A percentile compares a stretch with the other conserved stretches of the same genome.
phyloP scores from a whole-genome alignment of 2,797 vertebrate genomes.

The Pelochelys cantorii region DNA sequence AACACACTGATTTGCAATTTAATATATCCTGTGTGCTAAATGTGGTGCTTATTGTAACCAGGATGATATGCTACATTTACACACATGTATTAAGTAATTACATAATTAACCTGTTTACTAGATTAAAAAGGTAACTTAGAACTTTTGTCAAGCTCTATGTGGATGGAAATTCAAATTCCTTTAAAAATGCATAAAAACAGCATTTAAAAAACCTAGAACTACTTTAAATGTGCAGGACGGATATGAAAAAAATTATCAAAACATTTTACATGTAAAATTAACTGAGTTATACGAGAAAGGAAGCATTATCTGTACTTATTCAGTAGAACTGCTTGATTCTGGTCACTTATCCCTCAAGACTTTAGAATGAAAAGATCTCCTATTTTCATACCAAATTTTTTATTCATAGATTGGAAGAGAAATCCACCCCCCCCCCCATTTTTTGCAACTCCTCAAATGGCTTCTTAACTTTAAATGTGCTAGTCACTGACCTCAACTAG shows the following conservation, averaged over 20 bases:
- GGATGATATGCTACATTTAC: not conserved
- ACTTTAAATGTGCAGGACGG: not conserved
- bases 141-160: not conserved
- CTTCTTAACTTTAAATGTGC: not conserved
- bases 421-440: not conserved
- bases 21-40: not conserved
- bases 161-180: not conserved
- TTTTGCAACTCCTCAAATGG: not conserved
- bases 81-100: not conserved
- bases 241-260: not conserved
- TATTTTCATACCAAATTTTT: not conserved
- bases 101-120: not conserved
- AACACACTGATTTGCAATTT: not conserved
- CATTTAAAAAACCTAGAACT: not conserved
- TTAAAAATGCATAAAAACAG: not conserved
- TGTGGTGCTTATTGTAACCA: not conserved
- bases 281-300: not conserved
- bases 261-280: not conserved
- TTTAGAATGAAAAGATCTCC: not conserved
- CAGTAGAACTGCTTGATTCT: not conserved
- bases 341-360: not conserved
- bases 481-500: not conserved
- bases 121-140: not conserved
- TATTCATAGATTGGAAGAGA: not conserved
- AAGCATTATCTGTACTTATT: not conserved